Conservation (phyloP, 1,140 invertebrate genomes). For the Drosophila burlai region DNA sequence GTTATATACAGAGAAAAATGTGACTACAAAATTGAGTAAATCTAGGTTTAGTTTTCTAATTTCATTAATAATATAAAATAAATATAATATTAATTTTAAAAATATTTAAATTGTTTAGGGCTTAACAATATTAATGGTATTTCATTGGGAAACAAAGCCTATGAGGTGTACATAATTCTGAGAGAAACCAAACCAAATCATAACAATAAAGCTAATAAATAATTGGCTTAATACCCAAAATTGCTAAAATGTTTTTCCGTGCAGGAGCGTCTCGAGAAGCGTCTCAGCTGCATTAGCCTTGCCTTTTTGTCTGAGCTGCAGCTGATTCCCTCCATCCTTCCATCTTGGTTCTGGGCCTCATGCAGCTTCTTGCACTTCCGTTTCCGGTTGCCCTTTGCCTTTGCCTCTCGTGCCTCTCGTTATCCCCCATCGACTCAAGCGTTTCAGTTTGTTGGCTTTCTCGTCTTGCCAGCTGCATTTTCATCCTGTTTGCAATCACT, state of each 20-base stretch:
- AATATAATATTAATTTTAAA: background rate
- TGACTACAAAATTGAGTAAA: background rate
- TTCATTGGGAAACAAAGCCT: too few relatives aligned
- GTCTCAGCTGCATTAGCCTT: conserved; percentile 44
- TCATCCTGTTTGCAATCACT: conserved; percentile 77
- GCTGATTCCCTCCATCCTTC: conserved; percentile 37
- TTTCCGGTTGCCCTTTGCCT: conserved; percentile 45
- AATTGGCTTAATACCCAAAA: background rate
- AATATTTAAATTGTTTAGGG: too few relatives aligned
- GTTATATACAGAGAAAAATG: background rate
- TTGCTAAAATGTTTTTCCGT: background rate
- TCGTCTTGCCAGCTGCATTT: conserved; percentile 70
- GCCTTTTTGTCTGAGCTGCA: conserved; percentile 51
- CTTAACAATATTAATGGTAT: too few relatives aligned
- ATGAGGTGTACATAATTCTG: too few relatives aligned
- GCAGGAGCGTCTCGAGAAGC: background rate
- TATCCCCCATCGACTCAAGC: conserved; percentile 20
- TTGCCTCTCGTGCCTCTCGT: background rate
- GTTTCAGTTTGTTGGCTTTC: conserved; percentile 70
- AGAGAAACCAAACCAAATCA: too few relatives aligned
- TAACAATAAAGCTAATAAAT: too few relatives aligned
- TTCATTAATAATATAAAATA: background rate
- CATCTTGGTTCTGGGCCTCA: conserved; percentile 31
- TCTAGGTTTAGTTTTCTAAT: background rate
- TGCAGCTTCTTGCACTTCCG: conserved; percentile 71